Evolutionary conservation across 1,140 invertebrate species (phyloP), one percentile per base, ranked within the genome.

Genomic region (Zaprionus nigranus): DNA sequence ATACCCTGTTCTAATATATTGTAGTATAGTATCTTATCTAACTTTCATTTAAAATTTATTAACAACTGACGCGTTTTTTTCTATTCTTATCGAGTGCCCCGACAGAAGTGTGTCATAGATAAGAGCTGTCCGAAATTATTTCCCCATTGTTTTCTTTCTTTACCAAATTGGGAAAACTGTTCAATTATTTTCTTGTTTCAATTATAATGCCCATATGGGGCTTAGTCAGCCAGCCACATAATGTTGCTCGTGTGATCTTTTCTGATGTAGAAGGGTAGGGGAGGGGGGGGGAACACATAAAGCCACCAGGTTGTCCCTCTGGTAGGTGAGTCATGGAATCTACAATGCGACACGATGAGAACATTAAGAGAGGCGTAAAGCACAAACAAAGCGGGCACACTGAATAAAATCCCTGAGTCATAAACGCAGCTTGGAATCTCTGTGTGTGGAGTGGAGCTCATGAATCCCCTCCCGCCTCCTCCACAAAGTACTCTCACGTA

Each of bases 381-480:
- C 54, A 24, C 46, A 69, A 74, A 74, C 78, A 78, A 72, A 70
- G 57, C 26, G 57, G 13, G 38, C 20, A 38, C 28, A n/a, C 30
- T 53, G 56, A 36, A 65, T 58, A 38, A 66, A 65, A 43, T 73
- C 61, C 78, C 78, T 80, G 78, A 80, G 49, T 80, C 78, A 80
- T 79, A 77, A 73, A 79, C 38, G 49, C n/a, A 12, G 75, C 49
- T 63, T 75, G 28, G 26, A 17, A 43, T 34, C 9, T 43, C 24
- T n/a, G 51, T 24, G 51, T 24, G 36, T 65, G 24, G 63, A n/a
- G 17, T 20, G 56, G 26, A 43, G 60, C 11, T 49, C 26, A 17
- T 30, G 22, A 43, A 46, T 20, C 24, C 60, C 24, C 3, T 2
- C n/a, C 5, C n/a, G n/a, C 30, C 15, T 24, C 28, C 36, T 3